Base-by-base conservation (phyloP, 1,140 invertebrate genomes). In the Calliphora vicina region DNA sequence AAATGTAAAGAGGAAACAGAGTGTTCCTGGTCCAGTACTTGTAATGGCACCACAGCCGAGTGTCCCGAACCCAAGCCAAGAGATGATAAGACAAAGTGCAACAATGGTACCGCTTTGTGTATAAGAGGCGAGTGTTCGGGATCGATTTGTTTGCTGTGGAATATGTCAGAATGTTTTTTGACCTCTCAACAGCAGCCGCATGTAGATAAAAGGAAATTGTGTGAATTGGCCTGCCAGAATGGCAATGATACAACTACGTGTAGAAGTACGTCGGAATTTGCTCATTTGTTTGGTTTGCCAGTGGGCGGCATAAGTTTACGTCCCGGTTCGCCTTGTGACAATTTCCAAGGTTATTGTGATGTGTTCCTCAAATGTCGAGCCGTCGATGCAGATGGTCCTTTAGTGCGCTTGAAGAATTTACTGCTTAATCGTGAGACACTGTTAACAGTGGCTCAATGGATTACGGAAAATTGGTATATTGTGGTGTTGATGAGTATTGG, bases 321-420 rank as follows among this genome's bases (percentile, higher is more conserved):
- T 82, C 96, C 97, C 82, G 98, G 99, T 35, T 98, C 98, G 73
- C 98, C 98, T 0, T 99, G 99, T 92, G 98, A 99, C 91, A 99
- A 99, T 92, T 99, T 98, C 92, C 91, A 97, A 95, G 97, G 97
- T 81, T 99, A 99, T 91, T 99, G 98, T 92, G 98, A 99, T 92
- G 98, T 99, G 80, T 99, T 99, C 92, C 94, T 97, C 26, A 99
- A 98, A 91, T 99, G 98, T 91, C 94, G 98, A 85, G 96, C 97
- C 1, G 97, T 99, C 15, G 99, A 99, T 92, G 97, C 98, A 0
- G 98, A 99, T 89, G 99, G 99, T 57, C 99, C 99, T 23, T 92
- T 99, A 84, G 97, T 97, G 17, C 94, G 97, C 85, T 93, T 99
- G 27, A 99, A 99, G 93, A 99, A 99, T 92, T 93, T 99, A 6